Percentiles rank a stretch among this genome's conserved stretches.
Conservation (phyloP, 2,113 vertebrate species). For the Petrocephalus microphthalmus region DNA sequence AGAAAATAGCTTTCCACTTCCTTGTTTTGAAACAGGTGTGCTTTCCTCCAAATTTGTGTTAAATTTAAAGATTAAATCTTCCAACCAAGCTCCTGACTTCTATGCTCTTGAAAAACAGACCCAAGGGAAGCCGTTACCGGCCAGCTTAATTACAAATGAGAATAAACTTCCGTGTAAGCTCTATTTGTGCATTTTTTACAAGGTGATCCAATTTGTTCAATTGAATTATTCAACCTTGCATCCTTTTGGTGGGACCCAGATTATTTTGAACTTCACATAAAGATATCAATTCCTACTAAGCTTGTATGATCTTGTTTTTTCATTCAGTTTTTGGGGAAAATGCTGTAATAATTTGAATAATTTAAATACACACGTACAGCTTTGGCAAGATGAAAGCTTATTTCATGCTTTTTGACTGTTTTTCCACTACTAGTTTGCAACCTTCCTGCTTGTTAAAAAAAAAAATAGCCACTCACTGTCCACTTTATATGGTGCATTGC, state of each 20-base stretch:
- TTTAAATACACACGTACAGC: background rate
- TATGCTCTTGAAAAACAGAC: slow-evolving; percentile 12
- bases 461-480: background rate
- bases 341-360: background rate
- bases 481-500: background rate
- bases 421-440: background rate
- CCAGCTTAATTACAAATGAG: slow-evolving; percentile 21
- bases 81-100: background rate
- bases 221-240: slow-evolving; percentile 12
- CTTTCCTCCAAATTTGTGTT: slow-evolving; percentile 20
- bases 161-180: background rate
- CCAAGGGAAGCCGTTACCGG: slow-evolving; percentile 6
- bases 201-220: slow-evolving; percentile 14
- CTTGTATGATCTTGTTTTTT: background rate
- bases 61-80: slow-evolving; percentile 20
- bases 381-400: background rate
- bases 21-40: slow-evolving; percentile 19
- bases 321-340: background rate
- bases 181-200: slow-evolving; percentile 20
- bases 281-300: background rate
- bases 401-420: background rate
- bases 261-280: slow-evolving; percentile 5
- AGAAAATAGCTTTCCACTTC: slow-evolving; percentile 17
- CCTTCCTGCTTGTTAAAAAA: background rate
- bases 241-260: background rate